Conservation (phyloP, 2,113 vertebrate species). For the Neogobius melanostomus region DNA sequence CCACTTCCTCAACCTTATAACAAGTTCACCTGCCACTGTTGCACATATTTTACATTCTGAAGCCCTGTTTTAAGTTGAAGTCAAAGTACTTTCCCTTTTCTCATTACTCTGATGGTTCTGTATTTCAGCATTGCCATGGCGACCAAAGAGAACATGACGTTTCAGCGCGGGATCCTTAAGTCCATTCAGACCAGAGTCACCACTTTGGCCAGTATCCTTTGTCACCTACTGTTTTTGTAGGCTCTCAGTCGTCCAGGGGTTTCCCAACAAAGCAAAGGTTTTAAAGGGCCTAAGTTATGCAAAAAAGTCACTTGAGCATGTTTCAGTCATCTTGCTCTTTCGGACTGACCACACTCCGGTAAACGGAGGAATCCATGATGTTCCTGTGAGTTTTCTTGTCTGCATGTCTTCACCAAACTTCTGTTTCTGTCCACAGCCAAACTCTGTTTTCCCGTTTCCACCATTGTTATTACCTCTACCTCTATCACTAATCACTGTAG, state of each 20-base stretch:
- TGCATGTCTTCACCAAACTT: no score
- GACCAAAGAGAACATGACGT: slow-evolving; percentile 97
- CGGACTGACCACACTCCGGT: no score
- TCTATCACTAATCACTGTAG: no score
- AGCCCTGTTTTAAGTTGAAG: background rate
- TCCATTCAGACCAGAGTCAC: slow-evolving; percentile 96
- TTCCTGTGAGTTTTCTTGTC: no score
- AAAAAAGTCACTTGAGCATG: no score
- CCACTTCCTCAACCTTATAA: slow-evolving; percentile 19
- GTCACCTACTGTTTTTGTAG: no score
- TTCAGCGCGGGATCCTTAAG: slow-evolving; percentile 92
- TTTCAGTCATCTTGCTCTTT: no score
- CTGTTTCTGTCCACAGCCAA: no score
- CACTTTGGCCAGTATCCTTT: slow-evolving; percentile 98
- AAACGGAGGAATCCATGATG: no score
- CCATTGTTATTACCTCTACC: no score
- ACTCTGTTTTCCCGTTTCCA: no score
- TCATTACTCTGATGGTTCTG: slow-evolving; percentile 15
- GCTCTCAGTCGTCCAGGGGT: background rate
- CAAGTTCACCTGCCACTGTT: slow-evolving; percentile 15
- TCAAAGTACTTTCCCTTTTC: background rate
- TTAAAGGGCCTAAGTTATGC: no score
- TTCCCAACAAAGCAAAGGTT: background rate
- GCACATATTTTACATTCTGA: background rate
- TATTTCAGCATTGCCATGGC: slow-evolving; percentile 91